phyloP scores from a whole-genome alignment of 1,140 invertebrate genomes.

The Micrasema longulum region DNA sequence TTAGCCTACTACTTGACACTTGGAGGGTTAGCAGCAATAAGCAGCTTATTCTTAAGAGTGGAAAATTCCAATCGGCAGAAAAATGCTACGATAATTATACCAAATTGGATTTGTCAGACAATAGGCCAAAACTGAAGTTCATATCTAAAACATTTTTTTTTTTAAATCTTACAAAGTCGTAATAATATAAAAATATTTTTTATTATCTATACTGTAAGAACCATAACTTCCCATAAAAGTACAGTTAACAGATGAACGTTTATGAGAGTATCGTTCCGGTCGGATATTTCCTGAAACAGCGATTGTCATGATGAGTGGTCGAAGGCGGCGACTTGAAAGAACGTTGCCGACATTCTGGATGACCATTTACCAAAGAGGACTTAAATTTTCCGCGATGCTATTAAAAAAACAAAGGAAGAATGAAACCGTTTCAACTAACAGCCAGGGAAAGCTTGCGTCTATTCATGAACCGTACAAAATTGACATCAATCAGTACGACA shows the following conservation, averaged over 20 bases:
- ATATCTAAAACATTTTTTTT: too few relatives aligned
- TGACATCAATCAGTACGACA: conserved; percentile 29
- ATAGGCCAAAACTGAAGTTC: too few relatives aligned
- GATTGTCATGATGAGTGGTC: conserved; percentile 9
- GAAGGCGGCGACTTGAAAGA: conserved; percentile 19
- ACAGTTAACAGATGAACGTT: conserved; percentile 15
- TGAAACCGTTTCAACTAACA: conserved; percentile 1
- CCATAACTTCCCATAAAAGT: too few relatives aligned
- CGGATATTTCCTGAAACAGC: conserved; percentile 9
- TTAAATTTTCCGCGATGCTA: conserved; percentile 6
- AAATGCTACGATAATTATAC: not conserved
- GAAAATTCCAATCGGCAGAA: not conserved
- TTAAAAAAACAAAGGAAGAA: conserved; percentile 18
- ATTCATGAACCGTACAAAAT: conserved; percentile 20
- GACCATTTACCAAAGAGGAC: conserved; percentile 2
- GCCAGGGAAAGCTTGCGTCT: conserved; percentile 7
- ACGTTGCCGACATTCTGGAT: not conserved
- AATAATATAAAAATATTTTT: too few relatives aligned
- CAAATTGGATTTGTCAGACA: too few relatives aligned
- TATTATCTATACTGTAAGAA: too few relatives aligned
- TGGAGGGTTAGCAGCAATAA: not conserved
- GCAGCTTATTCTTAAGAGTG: too few relatives aligned
- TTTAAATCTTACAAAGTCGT: too few relatives aligned
- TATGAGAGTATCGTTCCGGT: conserved; percentile 10
- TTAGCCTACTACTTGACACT: not conserved